Evolutionary conservation across 2,888 invertebrate genomes (phyloP).

Genomic region (Oegoconia quadripuncta): DNA sequence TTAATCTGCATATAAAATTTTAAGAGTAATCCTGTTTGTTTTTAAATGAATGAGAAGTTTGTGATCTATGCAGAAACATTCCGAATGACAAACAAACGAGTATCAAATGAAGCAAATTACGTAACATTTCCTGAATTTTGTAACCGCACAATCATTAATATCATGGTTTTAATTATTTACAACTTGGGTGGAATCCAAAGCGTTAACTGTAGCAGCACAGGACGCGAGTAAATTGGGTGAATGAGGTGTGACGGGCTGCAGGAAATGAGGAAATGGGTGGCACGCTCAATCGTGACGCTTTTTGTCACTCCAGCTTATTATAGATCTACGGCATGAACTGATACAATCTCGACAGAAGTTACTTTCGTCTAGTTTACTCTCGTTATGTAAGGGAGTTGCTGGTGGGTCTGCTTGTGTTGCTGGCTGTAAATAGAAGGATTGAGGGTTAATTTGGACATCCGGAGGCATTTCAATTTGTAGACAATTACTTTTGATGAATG

Average conservation of each 20-base stretch:
- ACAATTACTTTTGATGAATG: constrained; percentile 30
- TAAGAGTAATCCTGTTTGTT: neutral
- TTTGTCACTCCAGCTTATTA: constrained; percentile 27
- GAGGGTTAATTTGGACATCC: constrained; percentile 35
- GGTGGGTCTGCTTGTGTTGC: no score
- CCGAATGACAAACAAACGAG: no score
- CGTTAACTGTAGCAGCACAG: constrained; percentile 20
- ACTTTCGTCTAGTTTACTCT: no score
- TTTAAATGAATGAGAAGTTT: neutral
- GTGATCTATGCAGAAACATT: no score
- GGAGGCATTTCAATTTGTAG: constrained; percentile 27
- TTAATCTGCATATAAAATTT: neutral
- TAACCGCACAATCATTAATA: no score
- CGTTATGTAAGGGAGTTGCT: no score
- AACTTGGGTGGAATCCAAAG: constrained; percentile 10
- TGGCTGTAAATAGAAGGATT: constrained; percentile 11
- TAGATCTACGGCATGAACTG: constrained; percentile 9
- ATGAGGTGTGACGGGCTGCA: constrained; percentile 47
- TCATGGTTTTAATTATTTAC: constrained; percentile 4
- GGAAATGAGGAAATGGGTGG: constrained; percentile 66
- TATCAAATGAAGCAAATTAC: no score
- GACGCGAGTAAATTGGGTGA: constrained; percentile 45
- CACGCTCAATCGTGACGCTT: constrained; percentile 27
- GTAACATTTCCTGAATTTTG: no score
- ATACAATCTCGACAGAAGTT: neutral